Conservation (phyloP, 2,113 vertebrate species). For the Neolamprologus caudopunctatus region DNA sequence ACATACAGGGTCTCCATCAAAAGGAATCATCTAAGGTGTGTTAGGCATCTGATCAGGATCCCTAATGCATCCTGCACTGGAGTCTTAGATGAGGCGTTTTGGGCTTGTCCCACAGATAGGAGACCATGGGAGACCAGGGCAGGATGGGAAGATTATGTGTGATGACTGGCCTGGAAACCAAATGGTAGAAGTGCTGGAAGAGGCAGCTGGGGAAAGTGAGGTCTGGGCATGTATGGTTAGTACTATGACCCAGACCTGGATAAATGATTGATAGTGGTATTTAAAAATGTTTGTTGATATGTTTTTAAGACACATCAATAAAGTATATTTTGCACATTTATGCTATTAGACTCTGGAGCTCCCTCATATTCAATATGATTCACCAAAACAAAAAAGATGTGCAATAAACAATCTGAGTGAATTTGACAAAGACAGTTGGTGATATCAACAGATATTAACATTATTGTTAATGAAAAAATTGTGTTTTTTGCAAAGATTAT, state of each 20-base stretch:
- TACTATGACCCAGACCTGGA: background rate
- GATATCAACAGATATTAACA: background rate
- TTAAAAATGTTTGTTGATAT: background rate
- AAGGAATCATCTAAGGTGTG: background rate
- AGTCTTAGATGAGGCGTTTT: fast-evolving
- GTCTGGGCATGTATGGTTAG: background rate
- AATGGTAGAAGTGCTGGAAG: background rate
- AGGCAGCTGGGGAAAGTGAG: background rate
- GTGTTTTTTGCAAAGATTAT: background rate
- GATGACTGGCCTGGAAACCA: background rate
- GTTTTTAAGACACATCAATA: fast-evolving
- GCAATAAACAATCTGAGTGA: background rate
- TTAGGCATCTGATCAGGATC: background rate
- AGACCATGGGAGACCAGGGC: background rate
- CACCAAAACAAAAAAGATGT: background rate
- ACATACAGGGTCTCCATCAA: background rate
- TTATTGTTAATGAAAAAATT: fast-evolving
- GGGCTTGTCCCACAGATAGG: background rate
- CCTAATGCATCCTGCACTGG: background rate
- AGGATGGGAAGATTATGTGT: background rate
- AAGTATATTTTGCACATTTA: background rate
- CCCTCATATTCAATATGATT: fast-evolving
- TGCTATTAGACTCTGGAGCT: fast-evolving
- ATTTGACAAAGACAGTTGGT: fast-evolving
- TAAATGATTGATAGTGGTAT: background rate